Percentiles rank a stretch among this genome's conserved stretches.
These are phyloP conservation scores for Xenopus borealis DNA, from an alignment of 2,113 vertebrate species.

Conservation along the genomic window DNA sequence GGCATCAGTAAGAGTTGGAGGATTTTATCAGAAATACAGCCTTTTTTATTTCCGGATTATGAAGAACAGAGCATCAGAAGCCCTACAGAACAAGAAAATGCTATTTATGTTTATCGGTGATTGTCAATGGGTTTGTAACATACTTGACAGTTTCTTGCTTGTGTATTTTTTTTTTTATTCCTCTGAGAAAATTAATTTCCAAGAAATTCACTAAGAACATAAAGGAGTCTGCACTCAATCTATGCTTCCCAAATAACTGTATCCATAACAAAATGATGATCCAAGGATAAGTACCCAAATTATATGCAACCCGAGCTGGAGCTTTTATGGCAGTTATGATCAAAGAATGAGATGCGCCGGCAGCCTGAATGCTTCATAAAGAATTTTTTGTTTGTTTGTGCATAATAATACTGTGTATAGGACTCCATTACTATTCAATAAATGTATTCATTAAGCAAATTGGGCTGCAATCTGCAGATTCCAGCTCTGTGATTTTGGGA, in stretches of 20 bases:
- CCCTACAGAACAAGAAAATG: too few species aligned
- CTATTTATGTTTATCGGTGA: neutral
- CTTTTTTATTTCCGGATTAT: too few species aligned
- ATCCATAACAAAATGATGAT: conserved; percentile 23
- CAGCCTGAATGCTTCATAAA: conserved; percentile 39
- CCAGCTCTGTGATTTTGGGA: conserved; percentile 45
- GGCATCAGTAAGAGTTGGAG: too few species aligned
- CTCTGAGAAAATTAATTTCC: neutral
- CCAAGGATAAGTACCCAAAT: conserved; percentile 30
- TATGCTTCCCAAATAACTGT: neutral
- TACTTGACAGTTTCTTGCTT: neutral
- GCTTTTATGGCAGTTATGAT: conserved; percentile 29
- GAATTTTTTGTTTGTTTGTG: conserved; percentile 44
- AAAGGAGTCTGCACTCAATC: neutral
- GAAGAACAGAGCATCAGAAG: too few species aligned
- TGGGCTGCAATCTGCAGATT: conserved; percentile 45
- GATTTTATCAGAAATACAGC: too few species aligned
- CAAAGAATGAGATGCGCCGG: conserved; percentile 28
- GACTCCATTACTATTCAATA: conserved; percentile 47
- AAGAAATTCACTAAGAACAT: neutral
- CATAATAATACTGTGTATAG: conserved; percentile 47
- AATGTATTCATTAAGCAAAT: conserved; percentile 48
- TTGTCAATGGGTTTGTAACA: neutral
- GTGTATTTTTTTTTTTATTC: neutral
- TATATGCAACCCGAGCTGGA: conserved; percentile 20